Evolutionary conservation across 2,113 vertebrate species (phyloP).

Genomic region (Ascaphus truei): DNA sequence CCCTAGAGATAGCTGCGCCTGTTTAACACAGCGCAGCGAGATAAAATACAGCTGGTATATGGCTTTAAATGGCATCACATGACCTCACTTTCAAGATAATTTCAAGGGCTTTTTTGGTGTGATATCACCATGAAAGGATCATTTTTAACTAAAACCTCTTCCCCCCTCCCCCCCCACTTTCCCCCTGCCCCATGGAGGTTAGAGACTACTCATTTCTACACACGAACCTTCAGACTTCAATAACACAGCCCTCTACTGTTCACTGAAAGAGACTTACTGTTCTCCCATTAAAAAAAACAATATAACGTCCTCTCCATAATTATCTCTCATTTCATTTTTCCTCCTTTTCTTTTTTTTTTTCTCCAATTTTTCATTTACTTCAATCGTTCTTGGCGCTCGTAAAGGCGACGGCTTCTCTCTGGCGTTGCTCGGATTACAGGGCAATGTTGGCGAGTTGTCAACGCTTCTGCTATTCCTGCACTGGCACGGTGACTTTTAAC

Average conservation of each 20-base stretch:
- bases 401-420: background rate
- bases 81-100: too few relatives aligned
- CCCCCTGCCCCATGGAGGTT: too few relatives aligned
- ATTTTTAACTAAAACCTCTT: too few relatives aligned
- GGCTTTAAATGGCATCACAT: too few relatives aligned
- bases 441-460: constrained; percentile 18
- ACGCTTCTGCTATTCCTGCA: background rate
- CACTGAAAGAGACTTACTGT: constrained; percentile 21
- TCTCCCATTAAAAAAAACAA: constrained; percentile 1
- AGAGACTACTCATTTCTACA: too few relatives aligned
- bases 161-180: too few relatives aligned
- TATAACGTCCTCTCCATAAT: constrained; percentile 1
- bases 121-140: too few relatives aligned
- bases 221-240: background rate
- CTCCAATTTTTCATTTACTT: constrained; percentile 34
- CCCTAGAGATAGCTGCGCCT: too few relatives aligned
- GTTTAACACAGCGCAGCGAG: too few relatives aligned
- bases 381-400: constrained; percentile 26
- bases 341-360: background rate
- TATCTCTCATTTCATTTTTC: constrained; percentile 9
- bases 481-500: background rate
- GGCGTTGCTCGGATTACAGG: constrained; percentile 20
- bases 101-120: too few relatives aligned
- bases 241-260: background rate
- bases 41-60: too few relatives aligned